Base-by-base conservation (phyloP, 2,113 vertebrate genomes). In the Cheirogaleus medius region DNA sequence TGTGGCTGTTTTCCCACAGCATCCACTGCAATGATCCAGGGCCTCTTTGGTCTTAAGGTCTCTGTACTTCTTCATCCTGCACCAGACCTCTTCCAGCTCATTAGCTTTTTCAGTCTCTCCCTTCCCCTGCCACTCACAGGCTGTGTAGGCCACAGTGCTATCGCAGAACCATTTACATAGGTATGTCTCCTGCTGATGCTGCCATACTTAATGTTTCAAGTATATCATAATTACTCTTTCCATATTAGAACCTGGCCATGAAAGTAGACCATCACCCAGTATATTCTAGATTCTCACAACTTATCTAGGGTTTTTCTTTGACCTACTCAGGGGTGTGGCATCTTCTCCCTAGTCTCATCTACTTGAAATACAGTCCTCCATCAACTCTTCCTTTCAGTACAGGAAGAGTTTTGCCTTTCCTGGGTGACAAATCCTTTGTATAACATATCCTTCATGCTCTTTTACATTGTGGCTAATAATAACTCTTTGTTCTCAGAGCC, bases 201-300 rank as follows among this genome's bases (percentile, higher is more conserved):
- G 6, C n/a, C 39, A 42, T 11, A 76, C 63, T 88, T 68, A 5
- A 21, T 87, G 52, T 49, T 86, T 81, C 9, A 14, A 73, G 37
- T 58, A 54, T 52, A 71, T 94, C 10, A 5, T 58, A 60, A 60
- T 47, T 49, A 87, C 13, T 81, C 66, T 92, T 76, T 84, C 32
- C 32, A 14, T 86, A 56, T 71, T 66, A 71, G 32, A 81, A 82
- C 18, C 2, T 39, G 73, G 21, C 23, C 9, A 13, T 94, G 86
- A 96, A 86, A 82, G 63, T 71, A 89, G 21, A 47, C 32, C 11
- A 34, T 2, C 29, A 74, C 5, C 4, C 1, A 83, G 14, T 73
- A 60, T 94, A 11, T 91, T 96, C 47, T 77, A 37, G 25, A 86
- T 77, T 95, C n/a, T 83, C 29, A 93, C 63, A 93, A 5, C 42